Evolutionary conservation across 2,888 invertebrate genomes (phyloP).

Genomic region (Lepas anatifera): DNA sequence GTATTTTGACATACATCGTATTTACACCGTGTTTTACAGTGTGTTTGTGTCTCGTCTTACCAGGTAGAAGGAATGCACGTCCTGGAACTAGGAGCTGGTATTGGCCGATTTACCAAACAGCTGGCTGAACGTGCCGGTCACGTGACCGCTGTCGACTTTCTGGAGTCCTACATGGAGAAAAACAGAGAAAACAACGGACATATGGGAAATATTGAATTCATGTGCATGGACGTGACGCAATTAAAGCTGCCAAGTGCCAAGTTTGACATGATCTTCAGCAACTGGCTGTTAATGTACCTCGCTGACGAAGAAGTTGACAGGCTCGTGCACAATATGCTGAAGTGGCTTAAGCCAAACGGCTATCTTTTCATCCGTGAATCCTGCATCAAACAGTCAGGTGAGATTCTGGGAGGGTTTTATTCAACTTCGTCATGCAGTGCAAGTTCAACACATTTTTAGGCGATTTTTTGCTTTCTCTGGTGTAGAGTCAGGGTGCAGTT

Average conservation of each 20-base stretch:
- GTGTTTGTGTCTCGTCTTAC: too few species aligned
- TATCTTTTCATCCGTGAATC: conserved; percentile 42
- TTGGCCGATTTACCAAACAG: conserved; percentile 41
- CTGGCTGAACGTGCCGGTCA: conserved; percentile 36
- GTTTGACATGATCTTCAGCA: conserved; percentile 42
- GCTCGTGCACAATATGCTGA: conserved; percentile 36
- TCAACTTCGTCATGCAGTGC: too few species aligned
- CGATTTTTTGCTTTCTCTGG: too few species aligned
- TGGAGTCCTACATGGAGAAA: conserved; percentile 40
- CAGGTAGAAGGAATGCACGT: conserved; percentile 34
- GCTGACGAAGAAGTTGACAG: conserved; percentile 37
- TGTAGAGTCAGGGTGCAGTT: too few species aligned
- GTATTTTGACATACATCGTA: too few species aligned
- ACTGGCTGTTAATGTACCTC: conserved; percentile 46
- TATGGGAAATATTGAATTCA: conserved; percentile 36
- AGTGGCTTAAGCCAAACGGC: conserved; percentile 40
- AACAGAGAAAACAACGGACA: conserved; percentile 37
- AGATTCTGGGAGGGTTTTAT: too few species aligned
- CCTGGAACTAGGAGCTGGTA: conserved; percentile 43
- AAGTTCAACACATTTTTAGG: too few species aligned
- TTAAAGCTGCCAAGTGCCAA: conserved; percentile 32
- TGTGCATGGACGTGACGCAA: conserved; percentile 40
- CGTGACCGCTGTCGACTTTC: conserved; percentile 32
- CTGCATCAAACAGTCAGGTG: conserved; percentile 39
- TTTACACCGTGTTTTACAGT: too few species aligned